These are phyloP conservation scores for Pseudorectes ferrugineus DNA, from an alignment of 2,113 vertebrate genomes.

Conservation along the genomic window DNA sequence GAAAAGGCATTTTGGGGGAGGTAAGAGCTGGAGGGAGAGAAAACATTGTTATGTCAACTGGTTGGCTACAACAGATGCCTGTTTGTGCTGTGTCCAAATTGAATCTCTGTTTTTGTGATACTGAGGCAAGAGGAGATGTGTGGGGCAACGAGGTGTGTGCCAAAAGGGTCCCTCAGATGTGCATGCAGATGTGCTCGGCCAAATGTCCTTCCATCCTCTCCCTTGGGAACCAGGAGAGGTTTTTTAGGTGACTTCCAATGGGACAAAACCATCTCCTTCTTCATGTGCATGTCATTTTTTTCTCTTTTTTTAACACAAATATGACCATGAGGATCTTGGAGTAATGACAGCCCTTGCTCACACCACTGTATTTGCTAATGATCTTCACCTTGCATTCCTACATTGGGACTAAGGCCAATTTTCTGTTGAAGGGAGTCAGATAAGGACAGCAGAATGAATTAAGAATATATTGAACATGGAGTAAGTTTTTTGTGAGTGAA, in stretches of 20 bases:
- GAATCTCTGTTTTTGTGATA: background rate
- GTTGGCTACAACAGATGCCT: background rate
- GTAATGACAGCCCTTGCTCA: background rate
- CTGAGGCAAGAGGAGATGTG: background rate
- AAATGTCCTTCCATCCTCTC: background rate
- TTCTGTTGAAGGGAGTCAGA: background rate
- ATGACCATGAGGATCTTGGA: background rate
- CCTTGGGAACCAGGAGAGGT: background rate
- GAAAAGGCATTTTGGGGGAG: background rate
- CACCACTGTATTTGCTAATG: background rate
- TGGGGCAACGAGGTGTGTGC: accelerated
- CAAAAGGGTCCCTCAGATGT: background rate
- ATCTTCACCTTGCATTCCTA: background rate
- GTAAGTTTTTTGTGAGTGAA: background rate
- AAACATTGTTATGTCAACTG: background rate
- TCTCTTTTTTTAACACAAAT: background rate
- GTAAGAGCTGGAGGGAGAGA: background rate
- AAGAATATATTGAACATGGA: background rate
- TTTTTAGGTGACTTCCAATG: background rate
- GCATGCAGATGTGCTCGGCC: background rate
- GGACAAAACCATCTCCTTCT: background rate
- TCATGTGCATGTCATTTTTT: background rate
- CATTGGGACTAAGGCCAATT: background rate
- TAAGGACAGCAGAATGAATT: background rate
- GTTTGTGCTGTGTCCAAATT: accelerated